Base-by-base conservation (phyloP, 2,888 invertebrate genomes). In the Resseliella maxima region DNA sequence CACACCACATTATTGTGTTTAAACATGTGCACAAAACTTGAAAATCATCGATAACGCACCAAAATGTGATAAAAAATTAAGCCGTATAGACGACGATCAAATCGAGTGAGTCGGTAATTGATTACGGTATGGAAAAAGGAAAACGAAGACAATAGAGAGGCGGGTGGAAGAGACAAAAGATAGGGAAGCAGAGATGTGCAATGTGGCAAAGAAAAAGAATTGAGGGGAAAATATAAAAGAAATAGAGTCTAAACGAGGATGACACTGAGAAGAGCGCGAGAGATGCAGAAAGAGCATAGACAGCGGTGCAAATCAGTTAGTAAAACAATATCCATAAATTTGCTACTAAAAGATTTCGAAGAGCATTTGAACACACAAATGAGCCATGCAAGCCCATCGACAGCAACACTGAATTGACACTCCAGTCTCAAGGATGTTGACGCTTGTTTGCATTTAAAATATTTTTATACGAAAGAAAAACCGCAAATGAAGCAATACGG, bases 301-400 rank as follows among this genome's bases (percentile, higher is more conserved):
- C 50, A 50, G 50, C 10, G 50, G 72, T 72, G 72, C 31, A 72
- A 72, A 72, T 72, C 72, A 72, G 72, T 72, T 72, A 72, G 72
- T 72, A 72, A 72, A 72, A 72, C 72, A 72, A 72, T 72, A 72
- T 72, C 72, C 72, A 72, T 72, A 72, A 72, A 72, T 72, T 72
- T 72, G 72, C 72, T 72, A 72, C 72, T 72, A 72, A 72, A 59
- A 72, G 72, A 72, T 72, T 31, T 72, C 72, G 72, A 72, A 72
- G 72, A 72, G 15, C 72, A 72, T 72, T 72, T 35, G 72, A 72
- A 5, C 5, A 72, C 72, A 72, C 72, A 72, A 72, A 72, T 72
- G 31, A 72, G 72, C 31, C 50, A 50, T 18, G 21, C 50, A 18
- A 50, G 2, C 10, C 10, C 50, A 50, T 18, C 10, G 50, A 18